A percentile compares a stretch with the other conserved stretches of the same genome.
phyloP scores from a whole-genome alignment of 2,888 invertebrate genomes.

The Andrena hattorfiana region DNA sequence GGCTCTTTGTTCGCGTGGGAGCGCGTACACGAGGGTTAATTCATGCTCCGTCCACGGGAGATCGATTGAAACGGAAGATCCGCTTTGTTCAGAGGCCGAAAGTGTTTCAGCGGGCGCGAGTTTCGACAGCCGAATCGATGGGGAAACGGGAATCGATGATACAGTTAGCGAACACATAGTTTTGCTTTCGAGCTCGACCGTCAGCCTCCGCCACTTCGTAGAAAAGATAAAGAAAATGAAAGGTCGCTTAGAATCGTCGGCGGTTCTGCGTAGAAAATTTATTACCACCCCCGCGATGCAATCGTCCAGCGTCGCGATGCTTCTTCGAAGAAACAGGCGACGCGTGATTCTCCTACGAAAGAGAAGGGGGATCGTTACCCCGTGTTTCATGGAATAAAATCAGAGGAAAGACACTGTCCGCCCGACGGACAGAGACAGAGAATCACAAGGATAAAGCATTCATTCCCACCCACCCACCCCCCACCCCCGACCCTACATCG shows the following conservation, averaged over 20 bases:
- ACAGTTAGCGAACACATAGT: slow-evolving; percentile 13
- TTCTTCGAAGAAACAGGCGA: slow-evolving; percentile 30
- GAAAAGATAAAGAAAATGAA: background rate
- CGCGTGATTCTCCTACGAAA: slow-evolving; percentile 5
- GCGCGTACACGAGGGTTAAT: slow-evolving; percentile 10
- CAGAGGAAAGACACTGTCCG: slow-evolving; percentile 16
- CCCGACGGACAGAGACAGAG: slow-evolving; percentile 31
- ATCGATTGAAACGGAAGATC: background rate
- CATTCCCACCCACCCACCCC: background rate
- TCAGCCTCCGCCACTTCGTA: background rate
- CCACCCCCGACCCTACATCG: no score
- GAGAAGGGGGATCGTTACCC: slow-evolving; percentile 7
- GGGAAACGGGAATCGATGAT: slow-evolving; percentile 14
- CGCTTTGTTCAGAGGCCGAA: slow-evolving; percentile 1
- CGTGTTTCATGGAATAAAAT: background rate
- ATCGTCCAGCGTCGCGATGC: background rate
- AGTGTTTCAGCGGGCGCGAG: slow-evolving; percentile 10
- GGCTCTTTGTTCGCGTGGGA: background rate
- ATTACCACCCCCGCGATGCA: background rate
- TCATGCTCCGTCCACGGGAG: background rate
- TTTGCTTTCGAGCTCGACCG: slow-evolving; percentile 4
- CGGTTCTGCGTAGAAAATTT: background rate
- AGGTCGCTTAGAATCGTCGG: background rate
- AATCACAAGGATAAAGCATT: background rate
- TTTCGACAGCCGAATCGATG: slow-evolving; percentile 20